Percentiles rank a stretch among this genome's conserved stretches.
phyloP scores from a whole-genome alignment of 2,888 invertebrate species.

The Agapostemon virescens region DNA sequence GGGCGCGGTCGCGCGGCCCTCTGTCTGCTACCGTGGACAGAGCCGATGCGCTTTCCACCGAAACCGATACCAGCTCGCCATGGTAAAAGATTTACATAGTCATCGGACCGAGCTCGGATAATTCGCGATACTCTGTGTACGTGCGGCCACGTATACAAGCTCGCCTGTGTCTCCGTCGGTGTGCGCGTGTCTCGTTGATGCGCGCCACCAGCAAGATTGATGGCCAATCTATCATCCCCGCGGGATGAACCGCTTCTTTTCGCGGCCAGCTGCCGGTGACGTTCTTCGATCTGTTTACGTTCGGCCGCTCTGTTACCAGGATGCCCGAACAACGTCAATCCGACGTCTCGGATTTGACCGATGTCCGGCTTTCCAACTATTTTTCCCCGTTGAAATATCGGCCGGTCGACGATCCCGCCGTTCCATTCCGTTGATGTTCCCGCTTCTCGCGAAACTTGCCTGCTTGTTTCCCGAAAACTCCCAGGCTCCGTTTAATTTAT shows the following conservation, averaged over 20 bases:
- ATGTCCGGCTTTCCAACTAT: conserved; percentile 2
- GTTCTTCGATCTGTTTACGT: conserved; percentile 22
- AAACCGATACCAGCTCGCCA: conserved; percentile 45
- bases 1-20: conserved; percentile 67
- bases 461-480: background rate
- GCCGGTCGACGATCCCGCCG: background rate
- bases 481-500: background rate
- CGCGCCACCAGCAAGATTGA: conserved; percentile 39
- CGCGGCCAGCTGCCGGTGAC: conserved; percentile 13
- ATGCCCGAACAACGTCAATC: conserved; percentile 8
- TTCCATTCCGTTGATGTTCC: background rate
- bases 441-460: background rate
- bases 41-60: conserved; percentile 41
- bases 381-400: conserved; percentile 10
- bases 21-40: conserved; percentile 29
- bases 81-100: conserved; percentile 48
- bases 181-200: background rate
- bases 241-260: conserved; percentile 29
- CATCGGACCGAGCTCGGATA: conserved; percentile 34
- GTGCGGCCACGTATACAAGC: background rate
- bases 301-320: background rate
- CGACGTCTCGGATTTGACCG: conserved; percentile 4
- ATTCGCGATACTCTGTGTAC: conserved; percentile 31
- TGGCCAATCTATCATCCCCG: conserved; percentile 31
- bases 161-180: background rate